A percentile compares a stretch with the other conserved stretches of the same genome.
phyloP scores from a whole-genome alignment of 2,888 invertebrate species.

The Drosophila gaucha region DNA sequence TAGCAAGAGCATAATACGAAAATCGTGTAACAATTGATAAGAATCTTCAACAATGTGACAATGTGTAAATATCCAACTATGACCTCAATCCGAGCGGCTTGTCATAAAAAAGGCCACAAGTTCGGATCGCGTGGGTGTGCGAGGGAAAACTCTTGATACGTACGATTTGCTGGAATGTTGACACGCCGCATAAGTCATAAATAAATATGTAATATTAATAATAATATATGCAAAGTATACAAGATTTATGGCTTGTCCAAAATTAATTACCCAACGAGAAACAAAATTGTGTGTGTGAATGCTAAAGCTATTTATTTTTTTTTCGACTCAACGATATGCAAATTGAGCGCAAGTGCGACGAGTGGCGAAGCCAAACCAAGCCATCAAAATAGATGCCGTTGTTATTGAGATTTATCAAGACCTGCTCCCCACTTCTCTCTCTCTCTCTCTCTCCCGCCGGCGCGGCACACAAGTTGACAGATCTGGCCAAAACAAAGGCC shows the following conservation, averaged over 20 bases:
- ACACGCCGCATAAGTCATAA: slow-evolving; percentile 70
- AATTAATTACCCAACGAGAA: slow-evolving; percentile 67
- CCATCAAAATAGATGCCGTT: slow-evolving; percentile 51
- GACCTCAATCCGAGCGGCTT: slow-evolving; percentile 70
- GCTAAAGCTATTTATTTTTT: slow-evolving; percentile 44
- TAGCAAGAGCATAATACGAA: slow-evolving; percentile 56
- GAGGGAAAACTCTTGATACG: slow-evolving; percentile 49
- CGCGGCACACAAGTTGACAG: slow-evolving; percentile 32
- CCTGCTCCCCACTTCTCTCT: not conserved
- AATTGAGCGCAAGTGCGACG: slow-evolving; percentile 58
- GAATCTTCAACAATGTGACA: slow-evolving; percentile 68
- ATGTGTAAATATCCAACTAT: slow-evolving; percentile 63
- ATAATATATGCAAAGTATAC: slow-evolving; percentile 74
- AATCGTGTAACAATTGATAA: slow-evolving; percentile 72
- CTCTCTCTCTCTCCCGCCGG: not conserved
- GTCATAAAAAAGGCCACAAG: slow-evolving; percentile 48
- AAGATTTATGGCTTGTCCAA: slow-evolving; percentile 71
- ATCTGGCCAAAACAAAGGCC: slow-evolving; percentile 66
- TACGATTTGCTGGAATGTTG: slow-evolving; percentile 60
- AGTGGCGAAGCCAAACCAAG: slow-evolving; percentile 29
- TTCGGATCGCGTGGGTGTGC: slow-evolving; percentile 56
- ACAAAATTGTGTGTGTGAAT: slow-evolving; percentile 34
- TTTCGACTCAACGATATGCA: slow-evolving; percentile 51
- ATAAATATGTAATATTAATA: slow-evolving; percentile 55
- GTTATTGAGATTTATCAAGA: slow-evolving; percentile 63